phyloP scores from a whole-genome alignment of 2,113 vertebrate genomes.

The Trogon surrucura region DNA sequence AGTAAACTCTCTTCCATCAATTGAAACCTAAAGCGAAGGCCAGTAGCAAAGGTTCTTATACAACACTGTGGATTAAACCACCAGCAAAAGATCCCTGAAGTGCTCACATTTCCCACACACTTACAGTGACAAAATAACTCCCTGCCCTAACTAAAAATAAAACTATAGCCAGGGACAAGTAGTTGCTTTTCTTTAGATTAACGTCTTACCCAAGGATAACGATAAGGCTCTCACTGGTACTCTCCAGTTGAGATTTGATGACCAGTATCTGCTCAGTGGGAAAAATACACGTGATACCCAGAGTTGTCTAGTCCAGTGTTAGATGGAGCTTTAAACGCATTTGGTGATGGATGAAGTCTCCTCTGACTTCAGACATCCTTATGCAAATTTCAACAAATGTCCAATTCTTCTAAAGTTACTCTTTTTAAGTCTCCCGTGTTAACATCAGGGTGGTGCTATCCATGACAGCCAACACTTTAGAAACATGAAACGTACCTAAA shows the following conservation, averaged over 20 bases:
- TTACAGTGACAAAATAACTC: not conserved
- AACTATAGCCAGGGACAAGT: not conserved
- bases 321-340: not conserved
- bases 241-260: not conserved
- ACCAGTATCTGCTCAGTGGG: not conserved
- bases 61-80: not conserved
- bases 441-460: slow-evolving; percentile 8
- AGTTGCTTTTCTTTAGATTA: slow-evolving; percentile 8
- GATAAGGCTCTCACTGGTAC: not conserved
- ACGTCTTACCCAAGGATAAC: not conserved
- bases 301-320: not conserved
- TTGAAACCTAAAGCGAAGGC: not conserved
- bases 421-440: not conserved
- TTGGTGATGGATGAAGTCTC: not conserved
- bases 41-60: not conserved
- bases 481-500: slow-evolving; percentile 22
- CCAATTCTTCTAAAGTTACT: not conserved
- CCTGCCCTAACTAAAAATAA: not conserved
- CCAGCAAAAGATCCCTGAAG: not conserved
- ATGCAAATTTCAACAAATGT: not conserved
- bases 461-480: not conserved
- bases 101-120: not conserved
- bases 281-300: not conserved
- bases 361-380: not conserved
- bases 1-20: not conserved